Base-by-base conservation (phyloP, 2,797 vertebrate species). In the Leptoclinus maculatus region DNA sequence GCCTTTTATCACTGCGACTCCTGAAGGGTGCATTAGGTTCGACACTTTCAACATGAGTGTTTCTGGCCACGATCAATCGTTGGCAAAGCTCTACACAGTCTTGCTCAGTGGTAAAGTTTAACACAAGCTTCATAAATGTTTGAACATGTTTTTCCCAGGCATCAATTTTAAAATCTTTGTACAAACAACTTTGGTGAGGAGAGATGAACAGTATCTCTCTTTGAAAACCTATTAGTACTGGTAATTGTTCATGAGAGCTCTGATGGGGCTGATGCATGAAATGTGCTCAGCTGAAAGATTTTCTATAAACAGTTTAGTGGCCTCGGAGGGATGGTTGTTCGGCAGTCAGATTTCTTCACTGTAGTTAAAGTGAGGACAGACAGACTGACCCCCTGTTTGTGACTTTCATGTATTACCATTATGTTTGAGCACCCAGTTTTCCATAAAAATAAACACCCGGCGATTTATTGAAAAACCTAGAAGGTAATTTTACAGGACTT, bases 91-190 rank as follows among this genome's bases (percentile, higher is more conserved):
- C 58, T 7, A 23, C 66, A 27, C 70, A 65, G 75, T 56, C 72
- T 38, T 74, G 58, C 72, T 84, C 77, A 62, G 86, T 14, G 23
- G 76, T 62, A 39, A 54, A 25, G 72, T 83, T 72, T 80, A 86
- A 84, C 75, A 71, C 76, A 68, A 19, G 71, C 72, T 68, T 78
- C 56, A 88, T 90, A 53, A 90, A 92, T 88, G 84, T 83, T 89
- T 77, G 16, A 91, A 83, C 57, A 80, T 25, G 88, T 83, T 78
- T 85, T 74, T 82, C 29, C 49, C 57, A 47, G 49, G 71, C 57
- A 82, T 85, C 54, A 80, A 60, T 83, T 78, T 73, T 62, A 57
- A 73, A 5, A 45, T 60, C 57, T 67, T 64, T 43, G 39, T 43
- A 64, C 23, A 64, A 64, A 63, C 41, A 71, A 76, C 71, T 77